A percentile compares a stretch with the other conserved stretches of the same genome.
These are phyloP conservation scores for Cryptotis parvus DNA, from an alignment of 2,113 vertebrate species.

Conservation along the genomic window DNA sequence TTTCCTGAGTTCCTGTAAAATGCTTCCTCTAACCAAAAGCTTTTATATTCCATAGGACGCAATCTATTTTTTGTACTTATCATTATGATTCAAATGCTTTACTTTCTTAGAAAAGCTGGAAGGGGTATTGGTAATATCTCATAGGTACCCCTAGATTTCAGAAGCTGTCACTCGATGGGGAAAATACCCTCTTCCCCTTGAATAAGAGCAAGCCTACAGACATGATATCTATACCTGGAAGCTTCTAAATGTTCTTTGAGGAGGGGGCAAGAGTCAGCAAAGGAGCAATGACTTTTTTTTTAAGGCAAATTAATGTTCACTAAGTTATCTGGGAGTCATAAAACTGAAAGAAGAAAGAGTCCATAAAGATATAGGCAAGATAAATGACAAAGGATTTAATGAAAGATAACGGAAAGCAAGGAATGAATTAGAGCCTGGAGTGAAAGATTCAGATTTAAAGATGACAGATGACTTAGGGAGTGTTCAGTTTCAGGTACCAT, in stretches of 20 bases:
- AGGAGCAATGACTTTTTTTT: background rate
- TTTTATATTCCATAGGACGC: background rate
- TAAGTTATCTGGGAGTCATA: slow-evolving; percentile 25
- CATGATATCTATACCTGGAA: background rate
- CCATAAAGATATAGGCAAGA: background rate
- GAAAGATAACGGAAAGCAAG: slow-evolving; percentile 7
- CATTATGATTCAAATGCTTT: slow-evolving; percentile 26
- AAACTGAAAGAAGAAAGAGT: background rate
- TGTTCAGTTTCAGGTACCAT: slow-evolving; percentile 39
- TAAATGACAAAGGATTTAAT: slow-evolving; percentile 20
- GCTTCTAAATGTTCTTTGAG: background rate
- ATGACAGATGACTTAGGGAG: slow-evolving; percentile 47
- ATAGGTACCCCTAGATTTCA: background rate
- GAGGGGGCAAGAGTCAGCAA: background rate
- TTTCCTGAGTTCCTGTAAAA: slow-evolving; percentile 17
- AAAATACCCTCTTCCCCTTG: background rate
- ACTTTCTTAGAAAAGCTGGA: background rate
- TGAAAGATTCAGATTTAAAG: slow-evolving; percentile 45
- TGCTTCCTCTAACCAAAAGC: slow-evolving; percentile 13
- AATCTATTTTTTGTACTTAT: slow-evolving; percentile 44
- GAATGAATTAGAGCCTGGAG: slow-evolving; percentile 42
- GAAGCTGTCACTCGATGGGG: background rate
- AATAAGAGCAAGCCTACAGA: background rate
- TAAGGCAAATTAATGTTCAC: slow-evolving; percentile 20
- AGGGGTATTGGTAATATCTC: no score